These are phyloP conservation scores for Phaonia tiefii DNA, from an alignment of 2,888 invertebrate genomes.

Conservation along the genomic window DNA sequence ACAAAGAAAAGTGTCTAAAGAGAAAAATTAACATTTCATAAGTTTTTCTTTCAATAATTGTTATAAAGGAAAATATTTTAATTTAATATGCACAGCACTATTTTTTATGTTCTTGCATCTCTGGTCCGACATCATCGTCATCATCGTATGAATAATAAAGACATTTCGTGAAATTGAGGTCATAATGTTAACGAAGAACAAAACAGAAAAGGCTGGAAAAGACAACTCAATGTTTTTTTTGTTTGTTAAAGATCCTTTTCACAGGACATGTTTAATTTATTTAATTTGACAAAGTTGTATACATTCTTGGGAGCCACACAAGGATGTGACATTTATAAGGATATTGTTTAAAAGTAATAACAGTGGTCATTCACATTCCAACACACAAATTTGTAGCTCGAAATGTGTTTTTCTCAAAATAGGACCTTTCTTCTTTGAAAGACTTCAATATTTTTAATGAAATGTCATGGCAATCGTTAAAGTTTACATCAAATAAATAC, in stretches of 20 bases:
- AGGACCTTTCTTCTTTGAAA: too few relatives aligned
- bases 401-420: too few relatives aligned
- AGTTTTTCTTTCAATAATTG: conserved; percentile 53
- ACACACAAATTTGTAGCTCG: too few relatives aligned
- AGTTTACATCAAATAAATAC: too few relatives aligned
- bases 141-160: conserved; percentile 45
- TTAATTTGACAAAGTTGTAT: too few relatives aligned
- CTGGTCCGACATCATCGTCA: conserved; percentile 36
- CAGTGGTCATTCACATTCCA: too few relatives aligned
- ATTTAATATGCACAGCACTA: background rate
- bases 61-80: conserved; percentile 31
- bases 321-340: too few relatives aligned
- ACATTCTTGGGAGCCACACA: too few relatives aligned
- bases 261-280: too few relatives aligned
- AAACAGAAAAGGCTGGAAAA: background rate
- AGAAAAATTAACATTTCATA: conserved; percentile 46
- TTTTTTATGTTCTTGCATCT: conserved; percentile 22
- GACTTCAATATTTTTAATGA: too few relatives aligned
- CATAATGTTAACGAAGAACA: background rate
- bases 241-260: conserved; percentile 7
- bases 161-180: conserved; percentile 34
- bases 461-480: too few relatives aligned
- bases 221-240: background rate
- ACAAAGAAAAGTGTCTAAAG: background rate
- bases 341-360: too few relatives aligned